Evolutionary conservation across 2,888 invertebrate species (phyloP), one percentile per base, ranked within the genome.

Genomic region (Torymus tubicola): DNA sequence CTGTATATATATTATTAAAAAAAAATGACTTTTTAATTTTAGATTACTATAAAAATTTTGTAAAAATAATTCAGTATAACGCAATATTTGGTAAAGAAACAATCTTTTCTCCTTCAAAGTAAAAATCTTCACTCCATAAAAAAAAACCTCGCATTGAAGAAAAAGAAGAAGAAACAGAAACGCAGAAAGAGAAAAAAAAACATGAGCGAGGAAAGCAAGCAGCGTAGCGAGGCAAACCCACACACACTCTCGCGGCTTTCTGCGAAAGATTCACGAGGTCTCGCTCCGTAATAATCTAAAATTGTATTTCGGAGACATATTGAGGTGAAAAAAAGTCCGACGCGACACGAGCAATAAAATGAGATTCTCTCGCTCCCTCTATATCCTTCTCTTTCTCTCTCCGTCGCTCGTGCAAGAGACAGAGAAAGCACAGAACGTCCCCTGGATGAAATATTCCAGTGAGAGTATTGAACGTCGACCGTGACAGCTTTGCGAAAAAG

Each of bases 401-500:
- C 31, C 64, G 14, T 24, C 13, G 63, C 11, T 24, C 12, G 63
- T 24, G 13, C 12, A 52, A 64, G 53, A 61, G 68, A 13, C 16
- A 21, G 58, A 31, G 50, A 11, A 61, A 11, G 70, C 50, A 18
- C 3, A n/a, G 21, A 64, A 16, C 42, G 57, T 70, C 57, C 65
- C 42, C 31, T 16, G 50, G 70, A 82, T 82, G 80, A 80, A 77
- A 77, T 82, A 80, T 80, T 77, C 65, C 58, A 53, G 14, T 50
- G 61, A 52, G 77, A 77, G 65, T 77, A 82, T 80, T 80, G 82
- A 82, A 65, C 80, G 63, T 70, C 78, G 82, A 18, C 63, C 75
- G 78, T 80, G 82, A 78, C 80, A 80, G 80, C 78, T 80, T 82
- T 80, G 82, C 80, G 78, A 80, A 82, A 82, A 80, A 78, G 73